These are phyloP conservation scores for Gymnothorax reevesii DNA, from an alignment of 2,797 vertebrate species.

Conservation along the genomic window DNA sequence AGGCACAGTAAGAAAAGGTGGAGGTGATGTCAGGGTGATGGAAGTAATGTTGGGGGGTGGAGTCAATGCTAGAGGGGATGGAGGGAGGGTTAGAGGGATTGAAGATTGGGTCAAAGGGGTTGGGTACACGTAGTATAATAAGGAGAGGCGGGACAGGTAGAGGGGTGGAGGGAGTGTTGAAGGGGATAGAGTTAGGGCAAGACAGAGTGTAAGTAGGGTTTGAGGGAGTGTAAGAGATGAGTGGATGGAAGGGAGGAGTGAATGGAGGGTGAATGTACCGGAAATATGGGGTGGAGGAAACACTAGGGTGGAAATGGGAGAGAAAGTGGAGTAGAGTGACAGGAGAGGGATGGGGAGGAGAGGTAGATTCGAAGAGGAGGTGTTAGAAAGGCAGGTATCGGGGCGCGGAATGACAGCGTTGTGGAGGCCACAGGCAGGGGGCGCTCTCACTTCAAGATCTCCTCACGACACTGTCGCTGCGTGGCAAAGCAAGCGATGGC, in stretches of 20 bases:
- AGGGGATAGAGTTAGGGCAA: too few relatives aligned
- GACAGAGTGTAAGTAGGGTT: too few relatives aligned
- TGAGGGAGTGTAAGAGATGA: too few relatives aligned
- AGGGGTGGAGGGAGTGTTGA: too few relatives aligned
- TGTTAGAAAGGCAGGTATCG: background rate
- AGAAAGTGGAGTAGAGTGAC: background rate
- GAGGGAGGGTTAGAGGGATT: background rate
- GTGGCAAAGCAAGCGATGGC: slow-evolving; percentile 98
- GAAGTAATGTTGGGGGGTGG: background rate
- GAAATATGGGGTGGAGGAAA: too few relatives aligned
- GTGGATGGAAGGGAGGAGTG: too few relatives aligned
- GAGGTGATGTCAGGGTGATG: background rate
- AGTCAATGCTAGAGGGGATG: too few relatives aligned
- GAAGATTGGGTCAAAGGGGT: background rate
- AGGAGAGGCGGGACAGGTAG: background rate
- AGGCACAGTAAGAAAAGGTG: background rate
- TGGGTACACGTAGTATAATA: background rate
- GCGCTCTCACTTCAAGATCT: slow-evolving; percentile 91
- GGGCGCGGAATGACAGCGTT: background rate
- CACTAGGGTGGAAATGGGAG: too few relatives aligned
- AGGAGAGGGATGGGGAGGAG: too few relatives aligned
- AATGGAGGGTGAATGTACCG: too few relatives aligned
- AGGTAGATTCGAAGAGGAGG: background rate
- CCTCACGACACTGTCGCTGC: slow-evolving; percentile 96
- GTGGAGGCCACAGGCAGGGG: background rate